A percentile compares a stretch with the other conserved stretches of the same genome.
These are phyloP conservation scores for Drosophila ohnishii DNA, from an alignment of 1,140 invertebrate species.

Conservation along the genomic window DNA sequence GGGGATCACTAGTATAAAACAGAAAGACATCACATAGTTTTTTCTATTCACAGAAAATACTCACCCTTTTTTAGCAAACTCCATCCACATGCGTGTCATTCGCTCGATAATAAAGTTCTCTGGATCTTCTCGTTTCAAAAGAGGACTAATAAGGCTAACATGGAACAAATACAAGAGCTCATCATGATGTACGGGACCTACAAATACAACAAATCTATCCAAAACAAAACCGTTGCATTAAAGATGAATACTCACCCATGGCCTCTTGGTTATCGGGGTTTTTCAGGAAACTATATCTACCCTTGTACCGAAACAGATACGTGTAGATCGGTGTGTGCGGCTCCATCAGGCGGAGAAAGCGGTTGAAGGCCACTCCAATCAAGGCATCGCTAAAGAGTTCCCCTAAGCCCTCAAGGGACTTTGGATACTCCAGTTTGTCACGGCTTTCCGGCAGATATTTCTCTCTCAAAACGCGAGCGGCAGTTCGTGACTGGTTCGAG, in stretches of 20 bases:
- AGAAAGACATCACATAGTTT: background rate
- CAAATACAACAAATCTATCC: background rate
- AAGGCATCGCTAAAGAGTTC: slow-evolving; percentile 84
- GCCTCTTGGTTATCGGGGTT: slow-evolving; percentile 82
- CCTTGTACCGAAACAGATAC: slow-evolving; percentile 85
- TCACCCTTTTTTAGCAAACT: slow-evolving; percentile 84
- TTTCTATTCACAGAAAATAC: background rate
- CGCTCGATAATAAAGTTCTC: slow-evolving; percentile 84
- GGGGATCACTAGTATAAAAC: slow-evolving; percentile 52
- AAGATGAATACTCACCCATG: slow-evolving; percentile 66
- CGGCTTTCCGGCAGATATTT: slow-evolving; percentile 51
- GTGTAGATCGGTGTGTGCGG: slow-evolving; percentile 84
- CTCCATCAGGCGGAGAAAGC: slow-evolving; percentile 83
- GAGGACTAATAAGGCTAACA: slow-evolving; percentile 77
- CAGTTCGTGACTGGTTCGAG: slow-evolving; percentile 81
- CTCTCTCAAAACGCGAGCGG: slow-evolving; percentile 64
- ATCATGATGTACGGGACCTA: slow-evolving; percentile 86
- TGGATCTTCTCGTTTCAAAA: slow-evolving; percentile 82
- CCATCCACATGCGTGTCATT: slow-evolving; percentile 83
- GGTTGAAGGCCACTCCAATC: slow-evolving; percentile 84
- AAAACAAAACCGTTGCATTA: background rate
- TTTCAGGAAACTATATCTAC: slow-evolving; percentile 84
- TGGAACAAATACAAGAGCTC: slow-evolving; percentile 87
- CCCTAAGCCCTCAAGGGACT: slow-evolving; percentile 54
- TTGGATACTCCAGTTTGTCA: slow-evolving; percentile 30